phyloP scores from a whole-genome alignment of 1,140 invertebrate species.

The Yoshiicerus persimilis region DNA sequence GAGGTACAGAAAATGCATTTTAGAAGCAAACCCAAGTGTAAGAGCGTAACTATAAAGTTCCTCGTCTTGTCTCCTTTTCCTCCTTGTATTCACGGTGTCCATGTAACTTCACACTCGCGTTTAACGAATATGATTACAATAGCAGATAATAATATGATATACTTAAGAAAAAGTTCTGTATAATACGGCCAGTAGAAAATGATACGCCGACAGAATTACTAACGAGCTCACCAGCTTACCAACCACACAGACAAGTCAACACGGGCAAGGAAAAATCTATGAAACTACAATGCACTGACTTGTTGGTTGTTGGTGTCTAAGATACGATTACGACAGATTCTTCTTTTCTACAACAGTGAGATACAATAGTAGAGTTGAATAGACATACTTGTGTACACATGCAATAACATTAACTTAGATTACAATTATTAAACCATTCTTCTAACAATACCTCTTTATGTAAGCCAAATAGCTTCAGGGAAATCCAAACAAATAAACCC shows the following conservation, averaged over 20 bases:
- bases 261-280: background rate
- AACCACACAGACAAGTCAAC: background rate
- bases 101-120: conserved; percentile 34
- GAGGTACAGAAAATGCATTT: background rate
- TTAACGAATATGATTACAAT: conserved; percentile 34
- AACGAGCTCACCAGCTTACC: conserved; percentile 4
- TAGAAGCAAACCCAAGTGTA: background rate
- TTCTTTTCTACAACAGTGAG: background rate
- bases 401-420: background rate
- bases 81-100: background rate
- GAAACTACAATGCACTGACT: background rate
- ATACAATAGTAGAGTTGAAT: background rate
- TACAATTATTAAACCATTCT: background rate
- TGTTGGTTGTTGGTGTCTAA: background rate
- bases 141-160: conserved; percentile 12
- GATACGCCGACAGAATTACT: conserved; percentile 29
- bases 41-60: background rate
- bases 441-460: background rate
- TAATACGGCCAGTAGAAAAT: conserved; percentile 13
- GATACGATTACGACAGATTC: background rate
- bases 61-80: background rate
- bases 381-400: too few species aligned
- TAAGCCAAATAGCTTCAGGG: background rate
- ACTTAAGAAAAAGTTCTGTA: background rate
- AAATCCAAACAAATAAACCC: background rate